Evolutionary conservation across 1,140 invertebrate genomes (phyloP).

Genomic region (Drosophila grimshawi): DNA sequence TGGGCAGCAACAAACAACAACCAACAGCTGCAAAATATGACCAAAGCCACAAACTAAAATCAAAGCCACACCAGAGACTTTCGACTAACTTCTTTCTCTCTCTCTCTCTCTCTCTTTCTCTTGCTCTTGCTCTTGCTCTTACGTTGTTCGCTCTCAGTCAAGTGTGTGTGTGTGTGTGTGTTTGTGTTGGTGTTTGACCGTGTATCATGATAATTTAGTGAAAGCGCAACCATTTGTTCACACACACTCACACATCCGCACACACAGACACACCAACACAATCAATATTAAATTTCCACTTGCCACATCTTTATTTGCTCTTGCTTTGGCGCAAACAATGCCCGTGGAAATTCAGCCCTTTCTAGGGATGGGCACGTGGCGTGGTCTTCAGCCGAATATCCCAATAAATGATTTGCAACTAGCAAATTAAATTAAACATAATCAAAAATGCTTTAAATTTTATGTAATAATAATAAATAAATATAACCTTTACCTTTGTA

Average conservation of each 20-base stretch:
- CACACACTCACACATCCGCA: slow-evolving; percentile 19
- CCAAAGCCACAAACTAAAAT: slow-evolving; percentile 70
- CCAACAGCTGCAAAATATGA: slow-evolving; percentile 69
- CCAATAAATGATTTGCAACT: neutral
- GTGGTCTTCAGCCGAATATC: neutral
- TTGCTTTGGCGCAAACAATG: slow-evolving; percentile 46
- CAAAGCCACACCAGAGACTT: slow-evolving; percentile 60
- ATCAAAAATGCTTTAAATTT: too few relatives aligned
- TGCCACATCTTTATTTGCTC: slow-evolving; percentile 78
- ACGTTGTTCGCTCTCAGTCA: too few relatives aligned
- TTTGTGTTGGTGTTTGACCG: slow-evolving; percentile 5
- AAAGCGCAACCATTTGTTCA: slow-evolving; percentile 77
- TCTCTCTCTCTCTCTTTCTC: neutral
- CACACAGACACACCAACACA: slow-evolving; percentile 46
- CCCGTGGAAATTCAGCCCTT: neutral
- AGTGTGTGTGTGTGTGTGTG: slow-evolving; percentile 4
- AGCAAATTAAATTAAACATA: neutral
- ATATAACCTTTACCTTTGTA: too few relatives aligned
- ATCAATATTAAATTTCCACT: slow-evolving; percentile 81
- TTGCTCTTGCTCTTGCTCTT: neutral
- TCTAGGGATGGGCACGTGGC: slow-evolving; percentile 5
- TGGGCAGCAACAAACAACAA: slow-evolving; percentile 32
- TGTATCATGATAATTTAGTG: slow-evolving; percentile 78
- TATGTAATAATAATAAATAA: too few relatives aligned
- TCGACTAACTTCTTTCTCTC: slow-evolving; percentile 7